phyloP scores from a whole-genome alignment of 2,797 vertebrate genomes.

The Takifugu ocellatus region DNA sequence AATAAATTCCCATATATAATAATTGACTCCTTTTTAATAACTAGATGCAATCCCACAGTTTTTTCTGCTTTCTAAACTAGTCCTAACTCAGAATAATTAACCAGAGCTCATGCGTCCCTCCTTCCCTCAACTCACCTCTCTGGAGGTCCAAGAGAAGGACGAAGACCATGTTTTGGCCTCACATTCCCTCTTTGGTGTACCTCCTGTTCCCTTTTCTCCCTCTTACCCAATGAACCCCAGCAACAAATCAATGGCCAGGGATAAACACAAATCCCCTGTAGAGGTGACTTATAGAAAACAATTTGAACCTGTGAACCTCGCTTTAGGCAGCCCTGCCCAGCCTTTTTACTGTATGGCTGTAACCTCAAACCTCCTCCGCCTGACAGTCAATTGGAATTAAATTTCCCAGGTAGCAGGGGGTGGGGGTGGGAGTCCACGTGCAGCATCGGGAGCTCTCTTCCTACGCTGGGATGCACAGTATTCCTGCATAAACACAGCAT shows the following conservation, averaged over 20 bases:
- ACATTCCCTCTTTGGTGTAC: constrained; percentile 41
- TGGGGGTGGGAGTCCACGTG: constrained; percentile 6
- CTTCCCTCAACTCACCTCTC: constrained; percentile 9
- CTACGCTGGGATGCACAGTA: constrained; percentile 42
- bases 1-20: too few relatives aligned
- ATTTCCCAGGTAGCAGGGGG: constrained; percentile 55
- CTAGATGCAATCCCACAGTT: too few relatives aligned
- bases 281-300: constrained; percentile 77
- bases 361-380: constrained; percentile 68
- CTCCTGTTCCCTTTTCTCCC: constrained; percentile 33
- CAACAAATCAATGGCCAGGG: constrained; percentile 72
- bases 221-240: constrained; percentile 58
- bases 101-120: background rate
- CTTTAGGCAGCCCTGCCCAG: constrained; percentile 43
- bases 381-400: constrained; percentile 71
- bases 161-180: constrained; percentile 25
- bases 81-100: background rate
- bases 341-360: constrained; percentile 63
- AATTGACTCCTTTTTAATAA: too few relatives aligned
- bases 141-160: constrained; percentile 41
- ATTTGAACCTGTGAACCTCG: constrained; percentile 65
- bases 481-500: constrained; percentile 46
- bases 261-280: constrained; percentile 71
- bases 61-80: too few relatives aligned
- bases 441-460: constrained; percentile 29